These are phyloP conservation scores for Bradypodion pumilum DNA, from an alignment of 2,797 vertebrate genomes.

Conservation along the genomic window DNA sequence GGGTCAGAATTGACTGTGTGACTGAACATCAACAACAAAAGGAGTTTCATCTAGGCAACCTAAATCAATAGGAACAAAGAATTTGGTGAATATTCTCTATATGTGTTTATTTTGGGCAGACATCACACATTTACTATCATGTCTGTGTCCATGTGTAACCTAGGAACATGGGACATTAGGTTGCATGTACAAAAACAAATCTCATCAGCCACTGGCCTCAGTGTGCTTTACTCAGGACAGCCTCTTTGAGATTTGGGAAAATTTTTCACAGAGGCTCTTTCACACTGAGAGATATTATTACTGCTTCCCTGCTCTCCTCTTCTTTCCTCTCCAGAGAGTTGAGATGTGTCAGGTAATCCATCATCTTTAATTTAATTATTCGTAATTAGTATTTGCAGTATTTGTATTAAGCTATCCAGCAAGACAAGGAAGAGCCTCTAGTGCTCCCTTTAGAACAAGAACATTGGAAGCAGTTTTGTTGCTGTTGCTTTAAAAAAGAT, in stretches of 20 bases:
- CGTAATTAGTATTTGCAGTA: rapidly evolving
- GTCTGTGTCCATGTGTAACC: not conserved
- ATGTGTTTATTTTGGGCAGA: not conserved
- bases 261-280: not conserved
- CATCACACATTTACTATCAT: not conserved
- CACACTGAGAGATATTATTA: not conserved
- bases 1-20: too few species aligned
- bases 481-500: too few species aligned
- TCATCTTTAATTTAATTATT: slow-evolving; percentile 1
- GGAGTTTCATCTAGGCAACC: too few species aligned
- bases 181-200: not conserved
- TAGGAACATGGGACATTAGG: not conserved
- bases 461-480: not conserved
- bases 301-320: not conserved
- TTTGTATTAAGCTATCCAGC: not conserved
- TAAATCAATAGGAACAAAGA: too few species aligned
- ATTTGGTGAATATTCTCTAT: too few species aligned
- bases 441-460: slow-evolving; percentile 4
- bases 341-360: not conserved
- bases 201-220: not conserved
- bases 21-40: too few species aligned
- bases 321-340: not conserved
- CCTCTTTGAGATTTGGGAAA: not conserved
- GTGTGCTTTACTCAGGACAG: not conserved
- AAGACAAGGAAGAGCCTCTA: slow-evolving; percentile 24